Evolutionary conservation across 2,113 vertebrate species (phyloP).

Genomic region (Desmodus rotundus): DNA sequence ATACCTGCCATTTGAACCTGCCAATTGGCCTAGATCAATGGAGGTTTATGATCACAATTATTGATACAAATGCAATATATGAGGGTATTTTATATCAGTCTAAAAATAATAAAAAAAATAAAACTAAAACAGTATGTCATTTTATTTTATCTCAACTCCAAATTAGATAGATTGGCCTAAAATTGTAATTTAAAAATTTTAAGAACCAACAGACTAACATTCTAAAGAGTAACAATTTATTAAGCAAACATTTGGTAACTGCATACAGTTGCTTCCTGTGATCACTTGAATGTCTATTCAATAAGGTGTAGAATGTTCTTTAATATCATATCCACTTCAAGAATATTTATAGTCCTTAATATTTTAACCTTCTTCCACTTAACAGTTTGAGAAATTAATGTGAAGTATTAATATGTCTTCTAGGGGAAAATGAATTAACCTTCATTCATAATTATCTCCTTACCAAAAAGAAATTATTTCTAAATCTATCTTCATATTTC

Average conservation of each 20-base stretch:
- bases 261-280: constrained; percentile 19
- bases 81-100: neutral
- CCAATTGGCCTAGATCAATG: neutral
- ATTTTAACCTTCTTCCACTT: neutral
- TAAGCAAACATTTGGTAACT: constrained; percentile 33
- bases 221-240: constrained; percentile 57
- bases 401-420: constrained; percentile 16
- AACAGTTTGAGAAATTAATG: constrained; percentile 43
- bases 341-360: constrained; percentile 29
- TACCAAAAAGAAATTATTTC: constrained; percentile 52
- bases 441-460: constrained; percentile 12
- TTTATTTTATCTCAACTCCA: constrained; percentile 47
- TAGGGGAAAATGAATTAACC: neutral
- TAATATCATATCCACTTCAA: constrained; percentile 39
- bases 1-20: neutral
- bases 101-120: constrained; percentile 13
- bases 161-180: constrained; percentile 36
- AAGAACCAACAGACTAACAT: constrained; percentile 44
- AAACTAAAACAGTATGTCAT: constrained; percentile 60
- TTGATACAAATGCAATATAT: neutral
- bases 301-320: neutral
- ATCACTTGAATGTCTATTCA: constrained; percentile 24
- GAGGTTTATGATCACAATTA: neutral
- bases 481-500: constrained; percentile 15
- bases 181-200: constrained; percentile 39